Conservation (phyloP, 2,113 vertebrate species). For the Motacilla alba region DNA sequence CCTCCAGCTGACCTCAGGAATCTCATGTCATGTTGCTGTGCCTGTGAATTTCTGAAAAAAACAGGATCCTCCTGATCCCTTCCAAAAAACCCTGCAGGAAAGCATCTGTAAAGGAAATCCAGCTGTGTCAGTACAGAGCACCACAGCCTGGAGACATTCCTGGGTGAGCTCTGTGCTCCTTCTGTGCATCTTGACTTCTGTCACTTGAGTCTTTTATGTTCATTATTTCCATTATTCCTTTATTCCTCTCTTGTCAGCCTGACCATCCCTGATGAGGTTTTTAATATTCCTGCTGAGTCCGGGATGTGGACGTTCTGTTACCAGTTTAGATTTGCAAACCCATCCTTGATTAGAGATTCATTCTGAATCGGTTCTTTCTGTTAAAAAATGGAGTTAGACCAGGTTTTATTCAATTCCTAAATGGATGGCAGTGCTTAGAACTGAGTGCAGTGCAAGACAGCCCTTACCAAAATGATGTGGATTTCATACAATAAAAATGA, state of each 20-base stretch:
- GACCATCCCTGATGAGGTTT: not conserved
- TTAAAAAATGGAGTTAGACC: not conserved
- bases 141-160: not conserved
- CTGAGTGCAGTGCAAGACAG: not conserved
- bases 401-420: not conserved
- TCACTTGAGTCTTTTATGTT: not conserved
- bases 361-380: not conserved
- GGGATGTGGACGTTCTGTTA: not conserved
- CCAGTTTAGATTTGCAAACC: not conserved
- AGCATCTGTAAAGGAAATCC: slow-evolving; percentile 14
- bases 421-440: not conserved
- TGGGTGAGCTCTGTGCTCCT: not conserved
- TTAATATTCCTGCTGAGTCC: not conserved
- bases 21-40: not conserved
- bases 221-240: not conserved
- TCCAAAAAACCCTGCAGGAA: not conserved
- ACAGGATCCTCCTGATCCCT: not conserved
- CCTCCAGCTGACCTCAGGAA: not conserved
- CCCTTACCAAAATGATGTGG: not conserved
- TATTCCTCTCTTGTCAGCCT: not conserved
- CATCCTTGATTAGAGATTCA: not conserved
- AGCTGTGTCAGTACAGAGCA: not conserved
- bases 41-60: not conserved
- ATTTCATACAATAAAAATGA: not conserved
- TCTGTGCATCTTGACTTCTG: not conserved